These are phyloP conservation scores for Tenebrio molitor DNA, from an alignment of 1,140 invertebrate genomes.

Conservation along the genomic window DNA sequence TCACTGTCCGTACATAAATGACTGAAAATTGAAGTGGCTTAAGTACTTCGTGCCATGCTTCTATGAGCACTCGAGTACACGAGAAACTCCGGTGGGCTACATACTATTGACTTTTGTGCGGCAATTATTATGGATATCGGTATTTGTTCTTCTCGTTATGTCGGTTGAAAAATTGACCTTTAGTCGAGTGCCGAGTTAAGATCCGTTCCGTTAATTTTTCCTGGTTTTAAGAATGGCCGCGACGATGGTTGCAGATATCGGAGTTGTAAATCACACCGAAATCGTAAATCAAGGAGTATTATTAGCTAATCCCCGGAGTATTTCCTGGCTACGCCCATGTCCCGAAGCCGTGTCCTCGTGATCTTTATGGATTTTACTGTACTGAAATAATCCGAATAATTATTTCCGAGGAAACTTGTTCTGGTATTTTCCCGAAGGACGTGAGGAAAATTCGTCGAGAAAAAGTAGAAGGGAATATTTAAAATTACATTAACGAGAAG, in stretches of 20 bases:
- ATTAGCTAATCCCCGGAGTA: slow-evolving; percentile 5
- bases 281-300: slow-evolving; percentile 30
- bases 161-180: no score
- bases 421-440: background rate
- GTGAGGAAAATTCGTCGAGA: background rate
- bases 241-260: slow-evolving; percentile 8
- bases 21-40: no score
- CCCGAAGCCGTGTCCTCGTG: background rate
- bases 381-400: background rate
- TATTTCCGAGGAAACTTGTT: slow-evolving; percentile 19
- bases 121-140: no score
- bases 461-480: slow-evolving; percentile 17
- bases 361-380: slow-evolving; percentile 22
- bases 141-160: no score
- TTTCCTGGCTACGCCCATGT: slow-evolving; percentile 19
- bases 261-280: slow-evolving; percentile 7
- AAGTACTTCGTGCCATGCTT: no score
- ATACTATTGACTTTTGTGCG: no score
- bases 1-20: no score
- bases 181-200: no score
- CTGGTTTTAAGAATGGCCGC: slow-evolving; percentile 17
- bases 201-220: no score
- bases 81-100: no score
- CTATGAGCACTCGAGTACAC: no score
- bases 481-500: slow-evolving; percentile 1